phyloP scores from a whole-genome alignment of 2,888 invertebrate species.

The Ethmia dodecea region DNA sequence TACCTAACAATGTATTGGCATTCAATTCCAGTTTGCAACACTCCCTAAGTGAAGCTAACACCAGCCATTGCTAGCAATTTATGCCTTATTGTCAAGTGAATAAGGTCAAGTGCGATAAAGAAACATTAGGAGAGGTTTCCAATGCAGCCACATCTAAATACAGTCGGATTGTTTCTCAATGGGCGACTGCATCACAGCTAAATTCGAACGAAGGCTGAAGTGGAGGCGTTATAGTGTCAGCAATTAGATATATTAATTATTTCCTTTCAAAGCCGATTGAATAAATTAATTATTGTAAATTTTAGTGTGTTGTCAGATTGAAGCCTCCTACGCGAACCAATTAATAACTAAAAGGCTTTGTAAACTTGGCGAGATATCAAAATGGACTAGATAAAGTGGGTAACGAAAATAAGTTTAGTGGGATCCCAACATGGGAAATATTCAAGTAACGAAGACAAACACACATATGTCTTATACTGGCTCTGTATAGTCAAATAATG shows the following conservation, averaged over 20 bases:
- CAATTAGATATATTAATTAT: slow-evolving; percentile 67
- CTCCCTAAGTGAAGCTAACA: slow-evolving; percentile 5
- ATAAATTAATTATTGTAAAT: slow-evolving; percentile 31
- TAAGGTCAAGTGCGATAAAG: slow-evolving; percentile 46
- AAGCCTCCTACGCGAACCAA: slow-evolving; percentile 7
- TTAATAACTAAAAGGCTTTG: slow-evolving; percentile 1
- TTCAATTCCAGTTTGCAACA: no score
- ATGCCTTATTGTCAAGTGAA: slow-evolving; percentile 38
- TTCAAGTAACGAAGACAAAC: no score
- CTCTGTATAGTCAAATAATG: no score
- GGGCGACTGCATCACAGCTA: slow-evolving; percentile 53
- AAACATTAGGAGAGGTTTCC: slow-evolving; percentile 44
- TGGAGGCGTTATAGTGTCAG: slow-evolving; percentile 62
- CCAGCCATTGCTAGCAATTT: slow-evolving; percentile 25
- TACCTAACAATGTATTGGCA: no score
- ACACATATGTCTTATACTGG: no score
- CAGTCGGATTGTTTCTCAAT: slow-evolving; percentile 52
- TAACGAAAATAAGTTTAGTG: no score
- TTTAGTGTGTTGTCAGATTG: slow-evolving; percentile 9
- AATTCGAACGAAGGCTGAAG: slow-evolving; percentile 65
- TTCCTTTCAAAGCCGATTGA: slow-evolving; percentile 65
- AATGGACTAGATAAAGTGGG: no score
- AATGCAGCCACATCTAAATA: slow-evolving; percentile 63
- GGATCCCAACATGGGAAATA: no score
- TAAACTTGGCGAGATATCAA: no score